Evolutionary conservation across 2,113 vertebrate genomes (phyloP), one percentile per base, ranked within the genome.

Genomic region (Hippocampus barbouri): DNA sequence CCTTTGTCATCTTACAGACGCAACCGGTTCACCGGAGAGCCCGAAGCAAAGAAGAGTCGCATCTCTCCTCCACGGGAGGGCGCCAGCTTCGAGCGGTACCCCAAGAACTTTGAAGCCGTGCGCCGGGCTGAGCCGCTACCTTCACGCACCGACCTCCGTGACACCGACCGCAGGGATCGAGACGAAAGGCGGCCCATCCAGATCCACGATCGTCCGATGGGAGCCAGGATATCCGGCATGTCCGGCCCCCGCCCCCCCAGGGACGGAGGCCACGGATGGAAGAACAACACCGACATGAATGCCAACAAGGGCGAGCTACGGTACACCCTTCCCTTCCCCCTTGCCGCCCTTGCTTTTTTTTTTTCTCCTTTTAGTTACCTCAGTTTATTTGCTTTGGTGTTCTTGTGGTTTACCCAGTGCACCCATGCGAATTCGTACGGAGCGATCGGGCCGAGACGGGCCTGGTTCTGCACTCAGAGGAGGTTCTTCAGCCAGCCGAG

Each of bases 11-110:
- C 79, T 75, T 25, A 10, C 70, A 98, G 97, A 83, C 93, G 96
- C 53, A 96, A 94, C 65, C 91, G 95, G 40, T 98, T 97, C 83
- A 94, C 96, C 9, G 89, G 89, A 41, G 96, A 95, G 80, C 92
- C 94, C 9, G 96, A 98, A 27, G 92, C 87, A 0, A 99, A 99
- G 77, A 99, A 99, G 87, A 85, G 86, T 71, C 94, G 96, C 0
- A 94, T 94, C 1, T 86, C 93, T 30, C 88, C 93, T 41, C 91
- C 94, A 61, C 93, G 96, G 71, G 95, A 97, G 62, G 89, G 94
- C 43, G 86, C 95, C 0, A 89, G 91, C 15, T 97, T 98, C 77
- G 96, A 98, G 76, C 95, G 59, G 23, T 99, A 95, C 51, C 94
- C 95, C 6, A 98, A 98, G 87, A 93, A 78, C 82, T 99, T 97